phyloP scores from a whole-genome alignment of 2,888 invertebrate genomes.

The Odontocolon sp. region DNA sequence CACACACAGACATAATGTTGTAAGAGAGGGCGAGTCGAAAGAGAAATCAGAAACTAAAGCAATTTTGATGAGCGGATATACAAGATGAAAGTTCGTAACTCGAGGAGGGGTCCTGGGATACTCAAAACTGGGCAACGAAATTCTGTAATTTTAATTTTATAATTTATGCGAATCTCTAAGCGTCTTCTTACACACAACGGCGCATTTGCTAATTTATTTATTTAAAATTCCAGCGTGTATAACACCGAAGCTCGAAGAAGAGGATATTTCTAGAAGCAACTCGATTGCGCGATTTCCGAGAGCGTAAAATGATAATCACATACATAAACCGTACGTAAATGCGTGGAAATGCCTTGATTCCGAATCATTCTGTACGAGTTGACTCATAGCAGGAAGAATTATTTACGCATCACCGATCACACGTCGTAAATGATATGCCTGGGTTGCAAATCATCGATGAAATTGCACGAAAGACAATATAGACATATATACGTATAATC shows the following conservation, averaged over 20 bases:
- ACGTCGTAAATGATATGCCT: conserved; percentile 26
- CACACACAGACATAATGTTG: background rate
- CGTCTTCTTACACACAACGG: background rate
- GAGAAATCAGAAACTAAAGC: conserved; percentile 57
- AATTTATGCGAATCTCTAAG: background rate
- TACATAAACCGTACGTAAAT: too few relatives aligned
- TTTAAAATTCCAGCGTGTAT: background rate
- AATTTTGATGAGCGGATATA: conserved; percentile 12
- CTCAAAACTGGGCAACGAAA: background rate
- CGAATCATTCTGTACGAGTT: conserved; percentile 20
- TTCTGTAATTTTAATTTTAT: background rate
- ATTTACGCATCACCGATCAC: conserved; percentile 37
- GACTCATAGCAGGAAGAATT: background rate
- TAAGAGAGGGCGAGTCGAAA: conserved; percentile 42
- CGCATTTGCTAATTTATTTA: background rate
- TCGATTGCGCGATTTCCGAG: background rate
- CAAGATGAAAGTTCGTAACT: conserved; percentile 30
- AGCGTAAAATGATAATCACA: background rate
- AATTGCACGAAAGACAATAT: conserved; percentile 40
- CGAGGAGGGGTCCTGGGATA: conserved; percentile 6
- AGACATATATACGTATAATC: conserved; percentile 26
- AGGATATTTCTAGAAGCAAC: background rate
- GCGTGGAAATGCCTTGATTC: background rate
- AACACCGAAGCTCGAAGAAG: background rate
- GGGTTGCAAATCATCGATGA: conserved; percentile 3